Base-by-base conservation (phyloP, 2,888 invertebrate genomes). In the Microplitis manilae region DNA sequence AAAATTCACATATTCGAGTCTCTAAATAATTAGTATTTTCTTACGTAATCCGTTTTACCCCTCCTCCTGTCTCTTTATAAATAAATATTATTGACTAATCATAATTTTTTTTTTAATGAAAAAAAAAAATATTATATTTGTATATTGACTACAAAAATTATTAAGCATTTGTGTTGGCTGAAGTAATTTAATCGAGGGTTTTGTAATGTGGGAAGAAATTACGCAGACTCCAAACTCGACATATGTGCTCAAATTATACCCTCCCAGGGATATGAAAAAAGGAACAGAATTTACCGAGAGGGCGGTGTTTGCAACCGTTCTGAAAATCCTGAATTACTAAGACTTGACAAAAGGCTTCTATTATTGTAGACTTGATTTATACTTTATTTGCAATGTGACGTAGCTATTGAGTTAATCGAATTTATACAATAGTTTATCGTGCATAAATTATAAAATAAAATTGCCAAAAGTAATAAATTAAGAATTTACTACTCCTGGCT, bases 301-400 rank as follows among this genome's bases (percentile, higher is more conserved):
- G 84, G 80, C 85, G 83, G 85, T 82, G 77, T 83, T 85, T 84
- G 83, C 83, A 65, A 30, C 65, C 65, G 30, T 65, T 65, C 38
- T 17, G 38, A 65, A 65, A 65, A 65, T 65, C 20, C 38, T 13
- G 65, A 30, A 50, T 50, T 50, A 8, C 38, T 38, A 65, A 82
- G 81, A 83, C 83, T 83, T 82, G 83, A 82, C 81, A 79, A 83
- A 79, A 79, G 79, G 79, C 73, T 77, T 78, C 85, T 84, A 85
- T 89, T 87, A 87, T 88, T 85, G 83, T 82, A 68, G 84, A 86
- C 86, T 87, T 89, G 89, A 89, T 89, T 89, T 89, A 89, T 89
- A 88, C 81, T 87, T 88, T 87, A 85, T 88, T 89, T 89, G 87
- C 85, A 80, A 82, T 86, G 78, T 79, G 62, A 77, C 73, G 75